Evolutionary conservation across 2,797 vertebrate species (phyloP).

Genomic region (Holocentrus rufus): DNA sequence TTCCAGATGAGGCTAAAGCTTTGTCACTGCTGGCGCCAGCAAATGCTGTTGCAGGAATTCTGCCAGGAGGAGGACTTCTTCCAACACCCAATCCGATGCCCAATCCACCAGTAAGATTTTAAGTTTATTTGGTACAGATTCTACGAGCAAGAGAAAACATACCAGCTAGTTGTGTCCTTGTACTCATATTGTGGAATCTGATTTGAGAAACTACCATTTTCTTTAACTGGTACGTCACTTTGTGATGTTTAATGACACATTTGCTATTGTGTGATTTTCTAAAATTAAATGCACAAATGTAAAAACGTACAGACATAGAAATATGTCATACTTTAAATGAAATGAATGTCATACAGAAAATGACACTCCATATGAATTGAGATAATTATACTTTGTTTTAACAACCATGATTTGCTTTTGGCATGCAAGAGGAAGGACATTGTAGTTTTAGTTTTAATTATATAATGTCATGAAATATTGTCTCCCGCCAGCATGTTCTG

Average conservation of each 20-base stretch:
- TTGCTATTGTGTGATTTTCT: background rate
- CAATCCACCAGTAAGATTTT: slow-evolving; percentile 83
- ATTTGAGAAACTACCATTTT: background rate
- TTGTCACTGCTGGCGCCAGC: slow-evolving; percentile 98
- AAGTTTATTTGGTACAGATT: background rate
- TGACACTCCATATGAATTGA: background rate
- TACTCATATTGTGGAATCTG: background rate
- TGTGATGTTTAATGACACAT: background rate
- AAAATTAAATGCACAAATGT: background rate
- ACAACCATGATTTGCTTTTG: too few relatives aligned
- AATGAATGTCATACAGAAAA: too few relatives aligned
- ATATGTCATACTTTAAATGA: background rate
- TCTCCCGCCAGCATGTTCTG: too few relatives aligned
- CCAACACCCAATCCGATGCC: slow-evolving; percentile 94
- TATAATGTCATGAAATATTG: too few relatives aligned
- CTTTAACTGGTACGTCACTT: background rate
- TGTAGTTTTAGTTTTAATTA: too few relatives aligned
- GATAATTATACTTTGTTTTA: too few relatives aligned
- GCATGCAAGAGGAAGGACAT: background rate
- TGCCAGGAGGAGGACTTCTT: slow-evolving; percentile 97
- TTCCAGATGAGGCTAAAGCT: slow-evolving; percentile 99
- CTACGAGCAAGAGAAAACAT: background rate
- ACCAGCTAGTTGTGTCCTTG: background rate
- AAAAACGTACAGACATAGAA: background rate
- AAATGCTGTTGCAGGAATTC: slow-evolving; percentile 97